These are phyloP conservation scores for Pogonognathellus flavescens DNA, from an alignment of 1,140 invertebrate genomes.

Conservation along the genomic window DNA sequence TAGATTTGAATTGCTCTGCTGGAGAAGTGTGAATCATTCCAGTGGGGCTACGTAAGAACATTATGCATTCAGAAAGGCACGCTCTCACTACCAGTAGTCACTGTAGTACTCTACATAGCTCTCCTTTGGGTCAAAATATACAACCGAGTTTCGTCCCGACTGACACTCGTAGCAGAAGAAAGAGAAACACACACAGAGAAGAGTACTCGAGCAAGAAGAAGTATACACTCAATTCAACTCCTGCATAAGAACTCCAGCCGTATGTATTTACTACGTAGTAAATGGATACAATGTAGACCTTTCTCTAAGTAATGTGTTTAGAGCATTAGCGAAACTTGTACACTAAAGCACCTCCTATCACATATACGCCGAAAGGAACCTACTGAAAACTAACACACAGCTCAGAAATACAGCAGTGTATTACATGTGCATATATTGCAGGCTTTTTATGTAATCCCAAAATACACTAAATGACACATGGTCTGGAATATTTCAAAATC, in stretches of 20 bases:
- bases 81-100: background rate
- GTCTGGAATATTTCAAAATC: too few species aligned
- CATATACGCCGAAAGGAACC: background rate
- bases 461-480: background rate
- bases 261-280: background rate
- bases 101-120: background rate
- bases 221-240: background rate
- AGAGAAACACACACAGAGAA: background rate
- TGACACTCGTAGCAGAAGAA: background rate
- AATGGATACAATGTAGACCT: background rate
- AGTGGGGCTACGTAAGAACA: background rate
- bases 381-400: constrained; percentile 2
- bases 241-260: background rate
- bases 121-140: constrained; percentile 11
- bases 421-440: constrained; percentile 7
- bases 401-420: background rate
- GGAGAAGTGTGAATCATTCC: background rate
- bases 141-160: background rate
- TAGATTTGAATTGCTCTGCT: constrained; percentile 14
- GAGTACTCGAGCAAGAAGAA: background rate
- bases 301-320: constrained; percentile 39
- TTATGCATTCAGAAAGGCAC: constrained; percentile 29
- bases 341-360: background rate
- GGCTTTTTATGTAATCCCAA: background rate
- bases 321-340: constrained; percentile 32